These are phyloP conservation scores for Eulithis prunata DNA, from an alignment of 2,888 invertebrate genomes.

Conservation along the genomic window DNA sequence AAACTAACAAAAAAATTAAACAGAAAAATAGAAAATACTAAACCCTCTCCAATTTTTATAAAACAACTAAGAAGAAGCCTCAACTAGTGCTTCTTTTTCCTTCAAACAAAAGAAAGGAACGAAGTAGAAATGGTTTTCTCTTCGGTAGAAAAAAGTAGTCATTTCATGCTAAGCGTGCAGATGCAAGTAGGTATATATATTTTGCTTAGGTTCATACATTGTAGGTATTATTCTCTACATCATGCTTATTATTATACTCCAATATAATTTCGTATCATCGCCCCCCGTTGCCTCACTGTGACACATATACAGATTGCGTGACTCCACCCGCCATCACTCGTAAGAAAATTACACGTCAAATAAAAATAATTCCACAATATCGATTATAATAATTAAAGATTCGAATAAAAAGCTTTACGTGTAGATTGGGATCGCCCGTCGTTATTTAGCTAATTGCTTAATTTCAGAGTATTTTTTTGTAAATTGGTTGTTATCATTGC, in stretches of 20 bases:
- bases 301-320: constrained; percentile 62
- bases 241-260: constrained; percentile 21
- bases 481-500: constrained; percentile 33
- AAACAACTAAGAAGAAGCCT: no score
- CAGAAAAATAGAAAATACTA: no score
- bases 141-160: no score
- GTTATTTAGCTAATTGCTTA: constrained; percentile 40
- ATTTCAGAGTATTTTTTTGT: constrained; percentile 29
- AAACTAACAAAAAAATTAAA: no score
- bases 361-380: constrained; percentile 50
- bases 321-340: constrained; percentile 47
- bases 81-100: no score
- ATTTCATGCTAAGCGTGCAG: no score
- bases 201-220: constrained; percentile 13
- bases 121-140: no score
- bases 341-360: constrained; percentile 56
- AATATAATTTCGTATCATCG: constrained; percentile 20
- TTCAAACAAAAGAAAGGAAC: no score
- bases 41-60: no score
- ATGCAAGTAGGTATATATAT: no score
- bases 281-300: constrained; percentile 32
- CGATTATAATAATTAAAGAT: constrained; percentile 45
- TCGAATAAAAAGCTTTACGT: constrained; percentile 39
- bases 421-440: constrained; percentile 37
- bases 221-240: not conserved